Percentiles rank a stretch among this genome's conserved stretches.
Evolutionary conservation across 2,797 vertebrate species (phyloP).

Genomic region (Molothrus aeneus): DNA sequence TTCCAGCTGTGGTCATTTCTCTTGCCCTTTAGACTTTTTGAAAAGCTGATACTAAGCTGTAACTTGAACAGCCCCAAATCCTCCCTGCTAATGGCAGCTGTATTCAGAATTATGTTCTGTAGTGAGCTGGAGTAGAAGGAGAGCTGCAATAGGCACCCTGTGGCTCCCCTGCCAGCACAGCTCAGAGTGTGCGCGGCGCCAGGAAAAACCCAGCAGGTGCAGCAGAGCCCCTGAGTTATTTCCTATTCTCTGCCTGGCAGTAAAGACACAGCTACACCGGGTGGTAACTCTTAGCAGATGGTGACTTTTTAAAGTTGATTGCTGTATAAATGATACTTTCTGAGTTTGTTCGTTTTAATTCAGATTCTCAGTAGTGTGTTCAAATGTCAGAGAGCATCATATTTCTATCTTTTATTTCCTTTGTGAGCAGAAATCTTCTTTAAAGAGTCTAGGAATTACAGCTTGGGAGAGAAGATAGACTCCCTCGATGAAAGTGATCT

Average conservation of each 20-base stretch:
- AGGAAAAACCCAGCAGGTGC: constrained; percentile 16
- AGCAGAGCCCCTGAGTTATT: constrained; percentile 5
- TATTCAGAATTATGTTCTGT: not conserved
- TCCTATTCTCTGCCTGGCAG: constrained; percentile 23
- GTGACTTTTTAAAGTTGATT: constrained; percentile 50
- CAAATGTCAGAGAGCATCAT: constrained; percentile 45
- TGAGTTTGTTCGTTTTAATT: constrained; percentile 45
- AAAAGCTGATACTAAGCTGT: not conserved
- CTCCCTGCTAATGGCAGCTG: not conserved
- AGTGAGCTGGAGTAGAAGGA: not conserved
- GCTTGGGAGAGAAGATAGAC: constrained; percentile 13
- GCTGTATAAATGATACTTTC: constrained; percentile 38
- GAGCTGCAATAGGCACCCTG: not conserved
- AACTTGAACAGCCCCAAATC: not conserved
- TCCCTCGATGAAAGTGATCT: constrained; percentile 12
- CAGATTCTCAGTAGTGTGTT: constrained; percentile 7
- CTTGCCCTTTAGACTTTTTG: not conserved
- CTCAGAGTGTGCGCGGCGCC: fast-evolving
- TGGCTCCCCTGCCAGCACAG: fast-evolving
- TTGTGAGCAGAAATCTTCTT: constrained; percentile 42
- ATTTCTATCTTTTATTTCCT: constrained; percentile 56
- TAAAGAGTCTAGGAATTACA: constrained; percentile 29
- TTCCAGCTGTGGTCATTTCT: not conserved
- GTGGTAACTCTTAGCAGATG: constrained; percentile 50
- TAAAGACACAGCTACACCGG: not conserved